Percentiles rank a stretch among this genome's conserved stretches.
phyloP scores from a whole-genome alignment of 2,888 invertebrate genomes.

The Acholoe squamosa region DNA sequence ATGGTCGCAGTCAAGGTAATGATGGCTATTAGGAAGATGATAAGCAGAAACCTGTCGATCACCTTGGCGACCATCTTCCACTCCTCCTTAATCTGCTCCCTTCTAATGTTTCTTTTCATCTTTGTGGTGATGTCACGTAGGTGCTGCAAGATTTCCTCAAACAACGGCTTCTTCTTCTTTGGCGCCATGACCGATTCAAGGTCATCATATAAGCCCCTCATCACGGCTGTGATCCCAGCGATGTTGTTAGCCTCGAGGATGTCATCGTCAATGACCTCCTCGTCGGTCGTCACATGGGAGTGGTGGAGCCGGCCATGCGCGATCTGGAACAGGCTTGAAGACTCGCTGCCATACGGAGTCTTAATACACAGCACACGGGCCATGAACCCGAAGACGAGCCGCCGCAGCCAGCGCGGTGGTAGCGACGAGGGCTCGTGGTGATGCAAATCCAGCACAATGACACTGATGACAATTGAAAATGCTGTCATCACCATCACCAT shows the following conservation, averaged over 20 bases:
- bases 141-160: conserved; percentile 70
- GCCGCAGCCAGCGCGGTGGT: conserved; percentile 78
- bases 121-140: conserved; percentile 69
- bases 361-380: conserved; percentile 72
- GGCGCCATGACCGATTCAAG: conserved; percentile 64
- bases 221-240: conserved; percentile 43
- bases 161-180: conserved; percentile 64
- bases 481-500: conserved; percentile 84
- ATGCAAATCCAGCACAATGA: conserved; percentile 83
- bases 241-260: conserved; percentile 63
- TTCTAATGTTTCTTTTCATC: conserved; percentile 67
- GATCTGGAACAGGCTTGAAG: conserved; percentile 59
- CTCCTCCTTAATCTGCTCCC: conserved; percentile 69
- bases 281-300: background rate
- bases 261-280: conserved; percentile 35
- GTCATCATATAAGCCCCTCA: conserved; percentile 66
- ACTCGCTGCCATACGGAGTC: conserved; percentile 64
- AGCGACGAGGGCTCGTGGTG: conserved; percentile 77
- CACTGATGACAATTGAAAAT: conserved; percentile 82
- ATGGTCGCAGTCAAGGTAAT: conserved; percentile 67
- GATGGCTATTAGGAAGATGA: conserved; percentile 69
- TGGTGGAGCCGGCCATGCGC: conserved; percentile 37
- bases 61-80: conserved; percentile 71
- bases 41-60: conserved; percentile 69
- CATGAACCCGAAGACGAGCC: conserved; percentile 75